Conservation (phyloP, 92 coral and sea anemone species). For the Nematostella vectensis region DNA sequence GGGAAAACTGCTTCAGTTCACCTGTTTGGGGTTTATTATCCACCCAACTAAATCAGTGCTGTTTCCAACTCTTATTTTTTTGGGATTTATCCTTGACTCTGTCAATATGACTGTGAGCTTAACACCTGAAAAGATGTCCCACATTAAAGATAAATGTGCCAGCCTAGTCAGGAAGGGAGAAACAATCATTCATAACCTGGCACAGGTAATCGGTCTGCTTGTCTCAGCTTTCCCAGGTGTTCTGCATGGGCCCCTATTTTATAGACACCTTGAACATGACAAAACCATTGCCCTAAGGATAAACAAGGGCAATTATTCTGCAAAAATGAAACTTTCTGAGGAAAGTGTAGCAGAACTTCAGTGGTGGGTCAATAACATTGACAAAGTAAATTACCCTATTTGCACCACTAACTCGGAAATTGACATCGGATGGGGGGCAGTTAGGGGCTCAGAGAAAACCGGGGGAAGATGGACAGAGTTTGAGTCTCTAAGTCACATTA, state of each 20-base stretch:
- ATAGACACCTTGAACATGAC: conserved; percentile 13
- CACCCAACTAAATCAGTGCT: conserved; percentile 8
- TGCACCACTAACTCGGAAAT: conserved; percentile 11
- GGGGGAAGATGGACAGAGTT: conserved; percentile 3
- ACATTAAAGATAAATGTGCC: conserved; percentile 11
- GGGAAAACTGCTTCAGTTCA: conserved; percentile 12
- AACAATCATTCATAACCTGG: conserved; percentile 16
- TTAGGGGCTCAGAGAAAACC: conserved; percentile 6
- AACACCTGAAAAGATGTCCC: conserved; percentile 23
- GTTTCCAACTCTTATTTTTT: background rate
- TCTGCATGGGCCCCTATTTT: conserved; percentile 24
- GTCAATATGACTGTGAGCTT: conserved; percentile 17
- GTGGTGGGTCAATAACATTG: conserved; percentile 26
- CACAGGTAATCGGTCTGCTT: conserved; percentile 22
- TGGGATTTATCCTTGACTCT: conserved; percentile 26
- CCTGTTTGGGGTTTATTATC: too few relatives aligned
- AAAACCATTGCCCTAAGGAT: conserved; percentile 26
- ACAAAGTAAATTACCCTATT: conserved; percentile 10
- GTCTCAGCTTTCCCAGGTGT: conserved; percentile 34
- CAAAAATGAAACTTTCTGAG: conserved; percentile 6
- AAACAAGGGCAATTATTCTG: conserved; percentile 24
- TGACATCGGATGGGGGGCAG: conserved; percentile 20
- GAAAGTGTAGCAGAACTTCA: conserved; percentile 25
- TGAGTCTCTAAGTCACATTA: too few relatives aligned
- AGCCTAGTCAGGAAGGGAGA: conserved; percentile 6